phyloP scores from a whole-genome alignment of 2,797 vertebrate genomes.

The Florisuga fusca region DNA sequence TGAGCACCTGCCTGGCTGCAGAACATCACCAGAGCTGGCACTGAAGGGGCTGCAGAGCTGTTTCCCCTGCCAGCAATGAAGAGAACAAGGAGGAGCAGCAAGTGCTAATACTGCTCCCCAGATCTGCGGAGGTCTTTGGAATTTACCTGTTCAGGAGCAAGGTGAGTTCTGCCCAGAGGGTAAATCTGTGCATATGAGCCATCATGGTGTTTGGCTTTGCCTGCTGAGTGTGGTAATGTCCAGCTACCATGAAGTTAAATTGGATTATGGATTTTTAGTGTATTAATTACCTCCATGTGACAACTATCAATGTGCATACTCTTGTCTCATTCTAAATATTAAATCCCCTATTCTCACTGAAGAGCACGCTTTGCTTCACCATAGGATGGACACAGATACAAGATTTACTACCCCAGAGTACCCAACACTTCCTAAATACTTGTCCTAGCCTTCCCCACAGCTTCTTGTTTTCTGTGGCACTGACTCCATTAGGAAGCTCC shows the following conservation, averaged over 20 bases:
- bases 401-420: not conserved
- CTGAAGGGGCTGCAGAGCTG: not conserved
- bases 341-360: not conserved
- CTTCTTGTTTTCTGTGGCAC: not conserved
- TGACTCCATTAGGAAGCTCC: not conserved
- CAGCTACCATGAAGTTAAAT: not conserved
- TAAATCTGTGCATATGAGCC: not conserved
- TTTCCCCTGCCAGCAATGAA: not conserved
- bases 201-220: not conserved
- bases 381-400: not conserved
- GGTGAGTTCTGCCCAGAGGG: not conserved
- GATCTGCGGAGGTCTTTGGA: not conserved
- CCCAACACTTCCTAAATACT: not conserved
- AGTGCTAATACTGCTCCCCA: not conserved
- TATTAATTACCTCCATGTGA: not conserved
- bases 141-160: not conserved
- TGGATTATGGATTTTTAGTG: not conserved
- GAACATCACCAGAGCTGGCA: not conserved
- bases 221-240: not conserved
- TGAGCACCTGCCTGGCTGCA: accelerated
- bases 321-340: not conserved
- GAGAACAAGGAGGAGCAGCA: not conserved
- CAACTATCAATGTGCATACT: not conserved
- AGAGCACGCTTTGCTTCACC: not conserved
- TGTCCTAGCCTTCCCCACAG: not conserved